Conservation (phyloP, 2,888 invertebrate genomes). For the Drosophila flavopinicola region DNA sequence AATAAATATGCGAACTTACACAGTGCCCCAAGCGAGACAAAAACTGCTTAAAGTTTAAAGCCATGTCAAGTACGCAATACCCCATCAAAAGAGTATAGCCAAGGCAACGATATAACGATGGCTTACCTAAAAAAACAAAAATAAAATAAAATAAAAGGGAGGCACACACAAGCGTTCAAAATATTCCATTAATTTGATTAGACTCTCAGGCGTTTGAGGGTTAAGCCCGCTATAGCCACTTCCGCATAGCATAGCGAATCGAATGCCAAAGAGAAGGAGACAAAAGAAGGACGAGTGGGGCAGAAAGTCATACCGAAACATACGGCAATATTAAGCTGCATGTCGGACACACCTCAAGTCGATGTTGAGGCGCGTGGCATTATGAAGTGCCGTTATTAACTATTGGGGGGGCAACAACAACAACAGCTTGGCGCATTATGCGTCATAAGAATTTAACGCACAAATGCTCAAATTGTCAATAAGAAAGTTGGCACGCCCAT, state of each 20-base stretch:
- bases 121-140: background rate
- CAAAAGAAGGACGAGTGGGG: background rate
- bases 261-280: conserved; percentile 20
- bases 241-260: conserved; percentile 31
- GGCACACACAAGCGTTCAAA: conserved; percentile 48
- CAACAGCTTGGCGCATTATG: conserved; percentile 53
- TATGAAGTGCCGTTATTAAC: conserved; percentile 75
- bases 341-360: conserved; percentile 71
- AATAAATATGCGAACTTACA: no score
- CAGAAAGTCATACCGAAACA: conserved; percentile 13
- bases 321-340: conserved; percentile 49
- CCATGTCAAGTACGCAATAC: conserved; percentile 18
- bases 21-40: no score
- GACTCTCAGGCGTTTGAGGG: conserved; percentile 49
- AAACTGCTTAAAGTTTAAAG: conserved; percentile 9
- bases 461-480: conserved; percentile 79
- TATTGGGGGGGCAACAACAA: conserved; percentile 16
- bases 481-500: conserved; percentile 70
- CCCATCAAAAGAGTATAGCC: conserved; percentile 9
- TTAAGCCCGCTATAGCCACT: conserved; percentile 7
- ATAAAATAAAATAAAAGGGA: conserved; percentile 6
- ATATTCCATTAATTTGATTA: conserved; percentile 78
- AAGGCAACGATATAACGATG: conserved; percentile 2
- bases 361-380: conserved; percentile 51
- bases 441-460: conserved; percentile 79